Evolutionary conservation across 2,797 vertebrate species (phyloP).

Genomic region (Muscicapa striata): DNA sequence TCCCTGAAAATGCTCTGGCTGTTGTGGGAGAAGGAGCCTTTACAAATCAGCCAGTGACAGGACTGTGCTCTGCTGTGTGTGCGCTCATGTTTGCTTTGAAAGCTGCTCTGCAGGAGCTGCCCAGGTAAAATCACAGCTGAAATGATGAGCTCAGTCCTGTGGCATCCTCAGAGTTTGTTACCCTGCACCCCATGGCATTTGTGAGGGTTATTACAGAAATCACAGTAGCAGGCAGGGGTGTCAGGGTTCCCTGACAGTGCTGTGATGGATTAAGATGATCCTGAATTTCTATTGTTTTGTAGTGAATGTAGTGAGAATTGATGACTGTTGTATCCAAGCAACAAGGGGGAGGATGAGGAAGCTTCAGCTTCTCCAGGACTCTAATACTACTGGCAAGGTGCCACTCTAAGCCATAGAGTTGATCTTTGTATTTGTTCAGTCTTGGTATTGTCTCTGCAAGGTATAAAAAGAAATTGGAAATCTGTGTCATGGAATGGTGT

Average conservation of each 20-base stretch:
- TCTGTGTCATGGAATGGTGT: neutral
- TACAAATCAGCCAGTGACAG: rapidly evolving
- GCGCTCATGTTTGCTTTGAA: neutral
- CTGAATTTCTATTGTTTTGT: constrained; percentile 61
- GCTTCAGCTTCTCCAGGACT: neutral
- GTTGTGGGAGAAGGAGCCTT: rapidly evolving
- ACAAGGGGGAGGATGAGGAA: constrained; percentile 35
- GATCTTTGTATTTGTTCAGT: neutral
- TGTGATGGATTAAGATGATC: constrained; percentile 70
- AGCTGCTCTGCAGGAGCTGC: neutral
- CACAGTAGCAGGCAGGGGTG: neutral
- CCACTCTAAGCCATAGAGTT: neutral
- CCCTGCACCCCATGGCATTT: neutral
- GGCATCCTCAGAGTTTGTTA: neutral
- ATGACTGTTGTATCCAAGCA: constrained; percentile 49
- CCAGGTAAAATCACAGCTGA: neutral
- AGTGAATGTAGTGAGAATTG: constrained; percentile 46
- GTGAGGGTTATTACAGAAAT: neutral
- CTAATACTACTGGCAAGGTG: neutral
- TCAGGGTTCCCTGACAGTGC: constrained; percentile 48
- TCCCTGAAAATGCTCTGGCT: neutral
- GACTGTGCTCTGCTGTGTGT: neutral
- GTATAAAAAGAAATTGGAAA: neutral
- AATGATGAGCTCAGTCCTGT: neutral
- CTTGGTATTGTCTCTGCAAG: neutral